phyloP scores from a whole-genome alignment of 2,888 invertebrate species.

The Tenthredo mesomela region DNA sequence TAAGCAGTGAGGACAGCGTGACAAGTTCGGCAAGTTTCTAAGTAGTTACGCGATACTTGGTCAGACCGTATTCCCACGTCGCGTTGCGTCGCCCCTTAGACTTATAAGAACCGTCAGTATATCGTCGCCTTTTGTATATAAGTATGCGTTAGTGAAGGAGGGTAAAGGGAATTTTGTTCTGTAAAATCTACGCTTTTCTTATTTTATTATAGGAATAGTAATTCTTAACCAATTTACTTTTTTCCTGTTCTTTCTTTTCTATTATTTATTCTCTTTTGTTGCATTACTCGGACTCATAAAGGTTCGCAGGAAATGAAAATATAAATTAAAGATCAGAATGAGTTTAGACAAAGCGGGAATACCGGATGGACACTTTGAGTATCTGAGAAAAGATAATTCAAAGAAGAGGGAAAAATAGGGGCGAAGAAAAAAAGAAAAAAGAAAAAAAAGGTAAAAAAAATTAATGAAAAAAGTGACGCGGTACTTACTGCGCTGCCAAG shows the following conservation, averaged over 20 bases:
- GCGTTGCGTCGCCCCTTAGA: neutral
- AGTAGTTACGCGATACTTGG: constrained; percentile 65
- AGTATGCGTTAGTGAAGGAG: neutral
- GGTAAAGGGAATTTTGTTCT: neutral
- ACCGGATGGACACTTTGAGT: neutral
- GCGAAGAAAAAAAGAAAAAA: neutral
- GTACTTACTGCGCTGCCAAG: constrained; percentile 42
- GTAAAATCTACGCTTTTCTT: neutral
- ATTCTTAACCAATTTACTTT: neutral
- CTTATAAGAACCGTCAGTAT: neutral
- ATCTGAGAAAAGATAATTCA: neutral
- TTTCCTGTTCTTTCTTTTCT: neutral
- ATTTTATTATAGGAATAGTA: neutral
- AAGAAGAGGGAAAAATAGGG: neutral
- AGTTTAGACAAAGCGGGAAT: neutral
- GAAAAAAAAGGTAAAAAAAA: neutral
- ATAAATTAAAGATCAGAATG: constrained; percentile 43
- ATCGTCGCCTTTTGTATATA: neutral
- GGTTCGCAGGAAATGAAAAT: neutral
- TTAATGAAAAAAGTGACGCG: constrained; percentile 8
- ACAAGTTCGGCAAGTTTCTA: constrained; percentile 64
- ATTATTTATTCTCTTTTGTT: neutral
- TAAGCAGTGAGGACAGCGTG: constrained; percentile 58
- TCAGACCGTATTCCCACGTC: constrained; percentile 51
- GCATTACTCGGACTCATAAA: neutral